Percentiles rank a stretch among this genome's conserved stretches.
phyloP scores from a whole-genome alignment of 2,888 invertebrate genomes.

The Cephonodes hylas region DNA sequence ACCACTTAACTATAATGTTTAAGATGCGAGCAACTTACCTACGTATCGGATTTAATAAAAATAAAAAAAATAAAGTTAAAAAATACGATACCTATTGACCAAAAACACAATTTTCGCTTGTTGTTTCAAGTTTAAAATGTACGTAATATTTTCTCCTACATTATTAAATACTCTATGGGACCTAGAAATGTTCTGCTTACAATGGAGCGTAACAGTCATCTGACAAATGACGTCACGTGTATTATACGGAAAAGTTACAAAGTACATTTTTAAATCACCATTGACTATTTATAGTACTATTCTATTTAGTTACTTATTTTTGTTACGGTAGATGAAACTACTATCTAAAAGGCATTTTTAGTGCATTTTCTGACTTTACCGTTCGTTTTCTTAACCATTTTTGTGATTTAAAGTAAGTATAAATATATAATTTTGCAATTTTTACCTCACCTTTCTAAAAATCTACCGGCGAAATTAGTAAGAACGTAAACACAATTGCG shows the following conservation, averaged over 20 bases:
- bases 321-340: background rate
- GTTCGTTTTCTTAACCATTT: conserved; percentile 21
- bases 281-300: background rate
- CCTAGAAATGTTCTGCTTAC: conserved; percentile 21
- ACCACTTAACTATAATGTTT: too few species aligned
- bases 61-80: too few species aligned
- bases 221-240: conserved; percentile 35
- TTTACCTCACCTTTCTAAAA: conserved; percentile 18
- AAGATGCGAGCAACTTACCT: too few species aligned
- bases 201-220: conserved; percentile 40
- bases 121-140: too few species aligned
- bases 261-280: background rate
- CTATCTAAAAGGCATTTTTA: conserved; percentile 27
- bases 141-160: too few species aligned
- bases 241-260: conserved; percentile 32
- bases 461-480: conserved; percentile 26
- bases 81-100: too few species aligned
- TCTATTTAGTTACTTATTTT: background rate
- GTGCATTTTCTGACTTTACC: conserved; percentile 25
- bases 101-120: too few species aligned
- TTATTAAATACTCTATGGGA: background rate
- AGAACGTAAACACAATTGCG: background rate
- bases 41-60: too few species aligned
- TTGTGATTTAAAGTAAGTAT: conserved; percentile 27
- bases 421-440: conserved; percentile 4